Evolutionary conservation across 2,113 vertebrate species (phyloP), one percentile per base, ranked within the genome.

Genomic region (Callaeas wilsoni): DNA sequence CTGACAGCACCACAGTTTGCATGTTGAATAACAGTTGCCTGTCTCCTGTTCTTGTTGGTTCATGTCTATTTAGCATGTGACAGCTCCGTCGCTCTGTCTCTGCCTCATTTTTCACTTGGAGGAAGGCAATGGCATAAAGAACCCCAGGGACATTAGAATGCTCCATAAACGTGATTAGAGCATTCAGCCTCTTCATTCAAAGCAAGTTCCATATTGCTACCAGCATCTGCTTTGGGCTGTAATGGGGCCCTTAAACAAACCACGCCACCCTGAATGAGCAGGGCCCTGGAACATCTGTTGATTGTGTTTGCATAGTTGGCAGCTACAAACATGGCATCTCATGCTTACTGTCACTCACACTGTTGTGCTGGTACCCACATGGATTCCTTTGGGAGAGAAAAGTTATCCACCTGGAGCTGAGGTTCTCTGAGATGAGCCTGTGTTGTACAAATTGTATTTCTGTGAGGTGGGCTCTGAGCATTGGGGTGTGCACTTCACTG

Each of bases 171-270:
- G 78, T 23, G 57, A 95, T 95, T 80, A 95, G 83, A 92, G 52
- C 82, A 44, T 91, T 85, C 91, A 94, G 91, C 83, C 90, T 95
- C 84, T 93, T 82, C 91, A 75, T 84, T 96, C 91, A 94, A 87
- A 92, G 75, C 67, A 95, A 90, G 75, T 64, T 79, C 83, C 75
- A 68, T 78, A 89, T 88, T 89, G 83, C 64, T 70, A 77, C 47
- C 88, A 92, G 93, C 92, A 96, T 93, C 85, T 93, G 94, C 75
- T 94, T 93, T 2, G 2, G 85, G 68, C 90, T 60, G 4, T 89
- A 86, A 80, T 26, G 44, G 68, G 79, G 60, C 44, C 85, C 90
- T 92, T 78, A 81, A 94, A 88, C 64, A 96, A 93, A 74, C 71
- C 76, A 81, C 71, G 77, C 22, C 60, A 67, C 13, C 30, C 75